Evolutionary conservation across 2,888 invertebrate species (phyloP).

Genomic region (Chrysotoxum bicinctum): DNA sequence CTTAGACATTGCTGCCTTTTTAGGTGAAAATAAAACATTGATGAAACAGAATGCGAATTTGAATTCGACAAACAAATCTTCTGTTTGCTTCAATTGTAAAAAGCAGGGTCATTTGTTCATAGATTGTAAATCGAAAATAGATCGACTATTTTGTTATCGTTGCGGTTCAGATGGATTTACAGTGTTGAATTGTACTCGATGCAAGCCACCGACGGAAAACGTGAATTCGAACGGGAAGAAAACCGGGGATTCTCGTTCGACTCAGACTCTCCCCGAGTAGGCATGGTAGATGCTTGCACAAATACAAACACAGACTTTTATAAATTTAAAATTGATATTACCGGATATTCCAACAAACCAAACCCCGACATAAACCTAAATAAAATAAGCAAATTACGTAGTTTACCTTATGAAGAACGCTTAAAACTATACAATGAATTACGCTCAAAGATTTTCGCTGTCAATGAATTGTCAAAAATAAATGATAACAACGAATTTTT

Average conservation of each 20-base stretch:
- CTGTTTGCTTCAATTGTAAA: not conserved
- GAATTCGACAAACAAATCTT: not conserved
- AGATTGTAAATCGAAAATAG: not conserved
- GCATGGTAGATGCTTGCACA: not conserved
- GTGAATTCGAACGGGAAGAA: no score
- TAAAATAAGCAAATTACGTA: no score
- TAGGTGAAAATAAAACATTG: no score
- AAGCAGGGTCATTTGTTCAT: not conserved
- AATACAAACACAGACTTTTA: not conserved
- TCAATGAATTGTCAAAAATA: no score
- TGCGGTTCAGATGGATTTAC: slow-evolving; percentile 8
- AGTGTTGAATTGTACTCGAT: not conserved
- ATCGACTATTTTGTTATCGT: slow-evolving; percentile 6
- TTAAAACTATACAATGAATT: no score
- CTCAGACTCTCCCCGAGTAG: not conserved
- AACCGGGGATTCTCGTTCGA: no score
- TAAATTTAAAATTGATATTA: not conserved
- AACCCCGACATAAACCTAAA: not conserved
- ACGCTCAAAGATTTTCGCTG: no score
- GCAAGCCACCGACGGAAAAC: no score
- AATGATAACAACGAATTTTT: not conserved
- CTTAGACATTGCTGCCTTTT: no score
- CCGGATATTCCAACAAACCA: not conserved
- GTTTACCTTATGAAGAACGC: no score
- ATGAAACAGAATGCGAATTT: not conserved